Base-by-base conservation (phyloP, 2,113 vertebrate species). In the Alligator sinensis region DNA sequence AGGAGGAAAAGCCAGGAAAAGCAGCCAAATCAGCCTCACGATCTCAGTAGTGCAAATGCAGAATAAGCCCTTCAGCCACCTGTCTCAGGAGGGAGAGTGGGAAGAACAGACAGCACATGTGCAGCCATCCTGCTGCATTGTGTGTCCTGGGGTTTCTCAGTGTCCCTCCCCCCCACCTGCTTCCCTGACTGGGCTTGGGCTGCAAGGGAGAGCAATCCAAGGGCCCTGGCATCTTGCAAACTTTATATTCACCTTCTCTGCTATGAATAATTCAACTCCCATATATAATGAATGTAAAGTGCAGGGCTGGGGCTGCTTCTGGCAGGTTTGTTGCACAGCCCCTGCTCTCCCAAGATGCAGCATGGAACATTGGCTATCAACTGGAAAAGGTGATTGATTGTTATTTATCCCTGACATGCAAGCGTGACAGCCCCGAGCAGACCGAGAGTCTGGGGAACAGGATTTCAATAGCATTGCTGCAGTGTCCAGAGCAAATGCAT, bases 381-480 rank as follows among this genome's bases (percentile, higher is more conserved):
- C 55, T 58, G 70, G 38, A 28, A 82, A 91, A 82, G 0, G 66
- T 5, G 81, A 79, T 92, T 90, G 75, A 66, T 72, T 1, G 3
- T 81, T 28, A 38, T 38, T 61, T 16, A 16, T 30, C 58, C 72
- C 68, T 34, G 4, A 5, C 55, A 54, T 17, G 28, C 30, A 11
- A 22, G 30, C 14, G 8, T 14, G 5, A 58, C 77, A 61, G 58
- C 38, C 30, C 11, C 21, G 27, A 12, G 18, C 9, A 5, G 64
- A n/a, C 55, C 22, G 1, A 75, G 81, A 76, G 84, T 4, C 9
- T 55, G 10, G 3, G 70, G 86, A 94, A 66, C 1, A 12, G 91
- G 63, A 88, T 96, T 93, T 86, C 85, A 86, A 64, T 82, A 82
- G 85, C 1, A 4, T 19, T 93, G 76, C 96, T 95, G 97, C 96